phyloP scores from a whole-genome alignment of 2,888 invertebrate genomes.

The Limnephilus rhombicus region DNA sequence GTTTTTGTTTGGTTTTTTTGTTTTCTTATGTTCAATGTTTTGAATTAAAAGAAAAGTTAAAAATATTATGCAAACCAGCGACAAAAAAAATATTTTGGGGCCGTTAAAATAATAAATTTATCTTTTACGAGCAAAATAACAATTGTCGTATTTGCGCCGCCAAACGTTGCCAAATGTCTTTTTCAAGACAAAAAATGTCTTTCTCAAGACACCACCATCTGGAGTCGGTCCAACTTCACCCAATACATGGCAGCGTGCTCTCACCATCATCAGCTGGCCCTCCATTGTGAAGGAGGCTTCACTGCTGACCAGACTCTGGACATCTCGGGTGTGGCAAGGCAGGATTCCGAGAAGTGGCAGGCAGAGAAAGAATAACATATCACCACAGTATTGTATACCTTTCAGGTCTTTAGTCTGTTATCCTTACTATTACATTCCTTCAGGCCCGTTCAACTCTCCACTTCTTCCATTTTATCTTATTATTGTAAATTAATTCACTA shows the following conservation, averaged over 20 bases:
- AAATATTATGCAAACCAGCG: constrained; percentile 35
- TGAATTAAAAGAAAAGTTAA: constrained; percentile 57
- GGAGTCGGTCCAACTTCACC: neutral
- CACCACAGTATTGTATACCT: neutral
- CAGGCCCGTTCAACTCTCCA: no score
- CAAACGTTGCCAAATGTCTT: constrained; percentile 24
- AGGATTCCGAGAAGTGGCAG: neutral
- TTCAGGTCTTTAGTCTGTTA: neutral
- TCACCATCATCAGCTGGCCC: neutral
- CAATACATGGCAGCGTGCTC: neutral
- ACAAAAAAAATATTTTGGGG: constrained; percentile 63
- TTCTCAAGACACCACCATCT: constrained; percentile 55
- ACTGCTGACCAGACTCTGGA: neutral
- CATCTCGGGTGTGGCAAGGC: neutral
- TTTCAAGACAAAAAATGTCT: constrained; percentile 49
- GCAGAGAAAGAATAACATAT: neutral
- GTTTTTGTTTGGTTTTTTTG: constrained; percentile 59
- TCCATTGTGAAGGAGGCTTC: neutral
- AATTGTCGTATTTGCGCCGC: neutral
- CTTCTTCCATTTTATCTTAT: no score
- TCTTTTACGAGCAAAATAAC: constrained; percentile 43
- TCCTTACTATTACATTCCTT: neutral
- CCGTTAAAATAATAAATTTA: constrained; percentile 50
- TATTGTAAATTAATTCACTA: no score
- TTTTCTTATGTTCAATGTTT: constrained; percentile 62